Evolutionary conservation across 2,888 invertebrate genomes (phyloP), one percentile per base, ranked within the genome.

Genomic region (Alloscopus bannaensis): DNA sequence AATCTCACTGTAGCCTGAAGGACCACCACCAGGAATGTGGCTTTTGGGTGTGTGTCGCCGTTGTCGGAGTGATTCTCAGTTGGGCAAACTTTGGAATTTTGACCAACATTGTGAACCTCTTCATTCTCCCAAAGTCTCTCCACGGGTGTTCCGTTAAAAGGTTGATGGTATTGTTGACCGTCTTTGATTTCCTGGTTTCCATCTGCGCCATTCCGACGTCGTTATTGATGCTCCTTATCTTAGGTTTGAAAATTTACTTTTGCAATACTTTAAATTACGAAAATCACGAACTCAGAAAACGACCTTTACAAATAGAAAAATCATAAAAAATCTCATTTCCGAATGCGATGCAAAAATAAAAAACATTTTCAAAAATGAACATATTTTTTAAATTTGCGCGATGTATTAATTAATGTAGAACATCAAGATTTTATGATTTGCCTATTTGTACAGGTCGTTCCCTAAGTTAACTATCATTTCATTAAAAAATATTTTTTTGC

Each of bases 81-180:
- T 57, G 66, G 24, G 71, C 72, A 40, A 72, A 72, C 22, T 72
- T 79, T 62, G 79, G 79, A 50, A 29, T 79, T 11, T 42, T 79
- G 60, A 59, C 72, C 40, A 79, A 79, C 42, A 52, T 79, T 11
- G 42, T 79, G 1, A 79, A 72, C 29, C 62, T 79, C 4, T 24
- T 79, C 26, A 68, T 79, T 50, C 36, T 79, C 52, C 79, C 79
- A 42, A 79, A 72, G 42, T 79, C 79, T 3, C 42, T 79, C 18
- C 60, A 68, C 16, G 79, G 79, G 16, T 71, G 72, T 62, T 72
- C 79, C 52, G 79, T 79, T 6, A 68, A 68, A 55, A 40, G 79
- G 42, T 40, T 79, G n/a, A 79, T 79, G 79, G 29, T 72, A 26
- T 45, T 79, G 24, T 45, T 79, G 28, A 42, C 79, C 42, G 29